Base-by-base conservation (phyloP, 1,140 invertebrate genomes). In the Dendroctonus ponderosae region DNA sequence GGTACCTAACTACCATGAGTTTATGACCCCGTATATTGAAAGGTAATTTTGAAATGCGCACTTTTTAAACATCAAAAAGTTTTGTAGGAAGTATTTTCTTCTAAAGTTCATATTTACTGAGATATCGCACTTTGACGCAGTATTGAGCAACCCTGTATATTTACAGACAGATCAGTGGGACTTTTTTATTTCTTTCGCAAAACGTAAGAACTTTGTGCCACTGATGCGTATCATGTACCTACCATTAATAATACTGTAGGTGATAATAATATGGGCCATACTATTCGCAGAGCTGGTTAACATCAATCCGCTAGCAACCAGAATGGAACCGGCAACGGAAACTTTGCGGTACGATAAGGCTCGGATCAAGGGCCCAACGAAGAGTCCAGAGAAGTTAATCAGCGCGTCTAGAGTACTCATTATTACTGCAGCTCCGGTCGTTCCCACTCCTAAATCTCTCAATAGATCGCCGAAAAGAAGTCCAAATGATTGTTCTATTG, bases 201-300 rank as follows among this genome's bases (percentile, higher is more conserved):
- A 11, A 14, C 7, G 15, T 26, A 8, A n/a, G n/a, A n/a, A 3
- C 26, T 26, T 26, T 26, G 1, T 26, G 26, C 26, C 26, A 26
- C 26, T 2, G 1, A 26, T 26, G 26, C 3, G 1, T 26, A 26
- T 26, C 26, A 26, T 26, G 26, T 54, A 46, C 46, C 12, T 42
- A 88, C 89, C 89, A 79, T 87, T 88, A 68, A 91, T 80, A 78
- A 90, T 84, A 83, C 88, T 89, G 78, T 90, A 91, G 3, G 88
- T 89, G 53, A 83, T 82, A 41, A 91, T 75, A 51, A 91, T 89
- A 73, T 90, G 87, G 3, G 81, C 80, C 83, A 91, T 87, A 72
- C 86, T 90, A 60, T 82, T 81, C 0, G 89, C 89, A 3, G 84
- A 84, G 5, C 85, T 86, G 4, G 89, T 91, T 43, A 85, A 78